Evolutionary conservation across 2,888 invertebrate species (phyloP), one percentile per base, ranked within the genome.

Genomic region (Agonopterix subpropinquella): DNA sequence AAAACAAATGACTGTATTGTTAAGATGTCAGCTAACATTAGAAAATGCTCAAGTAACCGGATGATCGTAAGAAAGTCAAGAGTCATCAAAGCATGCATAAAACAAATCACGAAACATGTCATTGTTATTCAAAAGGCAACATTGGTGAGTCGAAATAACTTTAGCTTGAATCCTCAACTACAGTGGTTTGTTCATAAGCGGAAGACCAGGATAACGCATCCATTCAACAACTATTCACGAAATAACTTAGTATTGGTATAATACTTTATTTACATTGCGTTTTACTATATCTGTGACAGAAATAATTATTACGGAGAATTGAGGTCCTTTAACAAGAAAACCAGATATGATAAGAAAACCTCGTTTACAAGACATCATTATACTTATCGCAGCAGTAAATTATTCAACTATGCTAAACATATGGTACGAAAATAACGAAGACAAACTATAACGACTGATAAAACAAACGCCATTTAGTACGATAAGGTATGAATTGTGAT

Each of bases 111-210:
- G 66, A 61, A 45, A 51, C 52, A 49, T 47, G 55, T 55, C 56
- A 75, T 77, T 73, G 63, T 66, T 71, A 78, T 78, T 71, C 77
- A 66, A 54, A 55, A 57, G 59, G 61, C 63, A 67, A 63, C 64
- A 62, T 49, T 57, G 54, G 51, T 56, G 57, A 57, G 58, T 61
- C 48, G 44, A 51, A 51, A 46, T 46, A 46, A 48, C 51, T 51
- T 43, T 39, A 48, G 51, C 43, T 47, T n/a, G 41, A 43, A 47
- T 36, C 36, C 11, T 11, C 45, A 9, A n/a, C 10, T 9, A 39
- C 9, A 10, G 9, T 3, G 4, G 39, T 39, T 39, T 39, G 39
- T 7, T 28, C 28, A 28, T 28, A 28, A 28, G 5, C 28, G 5
- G 28, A 28, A 28, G 28, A 28, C 7, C 28, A 28, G 28, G 28